Evolutionary conservation across 2,113 vertebrate genomes (phyloP).

Genomic region (Butorides virescens): DNA sequence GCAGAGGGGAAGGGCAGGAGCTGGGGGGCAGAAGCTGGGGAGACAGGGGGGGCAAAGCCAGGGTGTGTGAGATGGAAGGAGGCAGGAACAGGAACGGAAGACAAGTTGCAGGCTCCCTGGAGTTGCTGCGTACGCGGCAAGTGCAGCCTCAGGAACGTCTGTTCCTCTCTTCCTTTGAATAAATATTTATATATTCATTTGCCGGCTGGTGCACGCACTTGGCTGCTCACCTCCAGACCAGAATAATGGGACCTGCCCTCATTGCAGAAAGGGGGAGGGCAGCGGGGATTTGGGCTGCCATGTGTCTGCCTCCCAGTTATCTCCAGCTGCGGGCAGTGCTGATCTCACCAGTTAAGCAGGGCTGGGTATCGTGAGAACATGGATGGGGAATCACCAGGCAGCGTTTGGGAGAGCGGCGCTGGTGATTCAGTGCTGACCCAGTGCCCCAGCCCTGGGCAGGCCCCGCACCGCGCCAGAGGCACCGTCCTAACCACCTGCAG

Average conservation of each 20-base stretch:
- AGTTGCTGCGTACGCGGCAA: conserved; percentile 49
- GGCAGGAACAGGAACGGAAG: conserved; percentile 34
- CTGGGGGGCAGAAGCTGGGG: conserved; percentile 18
- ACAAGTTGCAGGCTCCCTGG: conserved; percentile 63
- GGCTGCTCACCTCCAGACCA: conserved; percentile 74
- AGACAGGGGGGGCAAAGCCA: neutral
- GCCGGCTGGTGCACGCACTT: conserved; percentile 72
- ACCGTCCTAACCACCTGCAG: neutral
- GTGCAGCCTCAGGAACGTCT: conserved; percentile 65
- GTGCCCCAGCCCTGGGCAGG: neutral
- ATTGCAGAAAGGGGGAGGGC: neutral
- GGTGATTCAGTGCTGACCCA: neutral
- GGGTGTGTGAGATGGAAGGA: neutral
- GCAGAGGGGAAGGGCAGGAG: neutral
- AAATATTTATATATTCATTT: conserved; percentile 81
- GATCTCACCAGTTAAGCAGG: neutral
- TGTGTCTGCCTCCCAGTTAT: neutral
- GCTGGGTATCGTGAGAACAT: neutral
- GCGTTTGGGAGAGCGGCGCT: neutral
- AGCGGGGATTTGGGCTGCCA: neutral
- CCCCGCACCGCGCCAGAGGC: accelerated
- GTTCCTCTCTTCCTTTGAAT: conserved; percentile 75
- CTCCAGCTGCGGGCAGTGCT: neutral
- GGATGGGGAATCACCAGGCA: neutral
- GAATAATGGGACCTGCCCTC: conserved; percentile 55